Evolutionary conservation across 1,140 invertebrate genomes (phyloP).

Genomic region (Chelonus insularis): DNA sequence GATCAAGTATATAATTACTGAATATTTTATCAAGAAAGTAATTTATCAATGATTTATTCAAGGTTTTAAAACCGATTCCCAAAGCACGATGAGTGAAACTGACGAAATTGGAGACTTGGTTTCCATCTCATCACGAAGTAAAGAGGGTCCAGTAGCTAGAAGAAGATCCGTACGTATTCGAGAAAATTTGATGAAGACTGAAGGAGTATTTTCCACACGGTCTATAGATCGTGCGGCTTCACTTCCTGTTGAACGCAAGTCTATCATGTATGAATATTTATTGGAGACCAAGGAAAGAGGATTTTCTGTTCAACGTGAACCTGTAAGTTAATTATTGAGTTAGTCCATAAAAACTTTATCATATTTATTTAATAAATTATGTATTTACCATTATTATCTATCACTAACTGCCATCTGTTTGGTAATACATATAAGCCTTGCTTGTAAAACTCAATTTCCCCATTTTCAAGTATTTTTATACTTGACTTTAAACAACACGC

Average conservation of each 20-base stretch:
- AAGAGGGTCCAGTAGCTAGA: conserved; percentile 35
- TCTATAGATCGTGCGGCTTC: conserved; percentile 49
- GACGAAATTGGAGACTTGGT: conserved; percentile 35
- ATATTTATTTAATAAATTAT: no score
- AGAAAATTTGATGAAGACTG: conserved; percentile 38
- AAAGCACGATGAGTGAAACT: conserved; percentile 25
- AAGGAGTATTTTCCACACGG: conserved; percentile 36
- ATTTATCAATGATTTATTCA: not conserved
- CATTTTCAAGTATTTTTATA: no score
- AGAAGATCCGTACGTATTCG: conserved; percentile 46
- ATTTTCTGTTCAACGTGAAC: conserved; percentile 49
- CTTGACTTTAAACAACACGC: no score
- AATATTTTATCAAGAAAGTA: not conserved
- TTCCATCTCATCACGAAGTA: conserved; percentile 41
- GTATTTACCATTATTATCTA: no score
- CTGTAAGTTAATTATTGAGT: conserved; percentile 34
- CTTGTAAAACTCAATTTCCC: not conserved
- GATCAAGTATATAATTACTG: no score
- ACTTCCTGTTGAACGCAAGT: conserved; percentile 48
- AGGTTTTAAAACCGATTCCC: conserved; percentile 19
- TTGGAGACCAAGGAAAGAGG: conserved; percentile 45
- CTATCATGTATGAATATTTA: conserved; percentile 35
- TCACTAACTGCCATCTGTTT: no score
- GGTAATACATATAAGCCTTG: not conserved
- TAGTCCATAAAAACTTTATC: not conserved